Conservation (phyloP, 92 coral and sea anemone species). For the Phenganax stokvisi region DNA sequence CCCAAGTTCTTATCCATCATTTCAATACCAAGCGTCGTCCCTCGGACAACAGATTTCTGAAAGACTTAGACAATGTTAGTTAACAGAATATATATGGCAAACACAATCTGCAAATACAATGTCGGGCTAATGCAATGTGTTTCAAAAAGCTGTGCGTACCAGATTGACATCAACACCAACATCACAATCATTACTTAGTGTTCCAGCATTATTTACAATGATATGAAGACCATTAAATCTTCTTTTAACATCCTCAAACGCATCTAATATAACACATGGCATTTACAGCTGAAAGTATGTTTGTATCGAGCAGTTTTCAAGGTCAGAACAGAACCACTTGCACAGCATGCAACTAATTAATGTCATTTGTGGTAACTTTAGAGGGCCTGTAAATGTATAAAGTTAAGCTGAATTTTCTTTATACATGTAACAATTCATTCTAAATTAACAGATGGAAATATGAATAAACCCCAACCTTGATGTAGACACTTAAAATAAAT, state of each 20-base stretch:
- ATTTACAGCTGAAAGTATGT: background rate
- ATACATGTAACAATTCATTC: background rate
- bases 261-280: background rate
- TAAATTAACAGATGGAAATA: background rate
- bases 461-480: too few species aligned
- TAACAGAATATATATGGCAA: background rate
- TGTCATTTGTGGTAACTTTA: background rate
- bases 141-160: background rate
- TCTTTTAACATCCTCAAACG: constrained; percentile 8
- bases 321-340: background rate
- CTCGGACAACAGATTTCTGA: constrained; percentile 25
- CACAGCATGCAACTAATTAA: background rate
- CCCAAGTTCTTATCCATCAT: constrained; percentile 23
- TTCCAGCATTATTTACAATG: constrained; percentile 31
- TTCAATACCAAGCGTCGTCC: constrained; percentile 45
- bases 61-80: background rate
- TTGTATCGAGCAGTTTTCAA: background rate
- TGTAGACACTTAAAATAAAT: too few species aligned
- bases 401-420: background rate
- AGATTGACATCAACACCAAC: constrained; percentile 2
- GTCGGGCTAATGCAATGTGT: background rate
- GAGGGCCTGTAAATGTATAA: background rate
- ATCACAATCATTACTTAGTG: background rate
- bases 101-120: background rate
- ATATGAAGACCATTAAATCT: constrained; percentile 16